Base-by-base conservation (phyloP, 30 jellyfish, hydroid and myxozoan species). In the Cassiopea andromeda region DNA sequence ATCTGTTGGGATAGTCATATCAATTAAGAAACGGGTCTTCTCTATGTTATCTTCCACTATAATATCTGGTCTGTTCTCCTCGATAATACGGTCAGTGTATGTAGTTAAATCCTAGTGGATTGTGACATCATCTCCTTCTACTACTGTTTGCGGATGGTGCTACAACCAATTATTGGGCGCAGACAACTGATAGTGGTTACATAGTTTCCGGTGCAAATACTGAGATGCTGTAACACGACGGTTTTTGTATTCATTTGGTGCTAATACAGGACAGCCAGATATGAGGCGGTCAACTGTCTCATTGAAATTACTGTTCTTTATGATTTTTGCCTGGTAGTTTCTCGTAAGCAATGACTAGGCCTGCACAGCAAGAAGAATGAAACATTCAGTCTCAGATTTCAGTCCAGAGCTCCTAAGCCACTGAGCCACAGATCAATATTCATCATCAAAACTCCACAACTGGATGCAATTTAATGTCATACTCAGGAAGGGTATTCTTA, bases 61-160 rank as follows among this genome's bases (percentile, higher is more conserved):
- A 44, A 87, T 87, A 60, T 87, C 94, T 75, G 85, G 94, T 10
- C 94, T 69, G 69, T 77, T 87, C 4, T 85, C 87, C 44, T 73
- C 73, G 44, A 85, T 57, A 5, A 81, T 48, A 2, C 93, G 50
- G 57, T 85, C 87, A 19, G 93, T 85, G 82, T 85, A 58, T 4
- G 57, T 59, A 27, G 84, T 67, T 48, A 38, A 84, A 85, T 72
- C 87, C 92, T 87, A 71, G 57, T 70, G 73, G 60, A 84, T 84
- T 45, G 79, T 46, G 46, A 61, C 83, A 48, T 82, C 44, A 5
- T 45, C 67, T 5, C 82, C 80, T 73, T 84, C 85, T 9, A 72
- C 87, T 16, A 84, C 92, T 9, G 92, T 78, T 19, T 54, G 66
- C 1, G 85, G 85, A 27, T 84, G 85, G 70, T 84, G 87, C 49